Percentiles rank a stretch among this genome's conserved stretches.
Evolutionary conservation across 1,140 invertebrate genomes (phyloP).

Genomic region (Ctenoplectra terminalis): DNA sequence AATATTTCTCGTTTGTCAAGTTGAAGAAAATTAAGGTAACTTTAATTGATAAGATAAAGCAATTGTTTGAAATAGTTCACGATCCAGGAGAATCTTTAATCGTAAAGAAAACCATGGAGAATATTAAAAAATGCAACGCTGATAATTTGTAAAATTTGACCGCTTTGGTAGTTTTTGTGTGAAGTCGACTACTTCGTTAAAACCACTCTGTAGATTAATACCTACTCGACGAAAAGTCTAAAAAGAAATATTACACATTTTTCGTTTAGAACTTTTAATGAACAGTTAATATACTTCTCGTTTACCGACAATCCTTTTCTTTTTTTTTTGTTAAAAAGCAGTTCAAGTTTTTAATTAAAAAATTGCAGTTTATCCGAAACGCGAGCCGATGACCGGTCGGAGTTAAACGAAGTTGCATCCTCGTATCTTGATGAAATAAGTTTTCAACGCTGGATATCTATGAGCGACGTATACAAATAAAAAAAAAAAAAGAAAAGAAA

Average conservation of each 20-base stretch:
- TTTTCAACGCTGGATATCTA: background rate
- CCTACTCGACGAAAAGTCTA: background rate
- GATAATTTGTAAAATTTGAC: too few relatives aligned
- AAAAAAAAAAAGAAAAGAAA: background rate
- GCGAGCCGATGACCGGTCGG: background rate
- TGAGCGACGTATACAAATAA: too few relatives aligned
- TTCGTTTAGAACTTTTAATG: background rate
- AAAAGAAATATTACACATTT: background rate
- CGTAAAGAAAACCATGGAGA: too few relatives aligned
- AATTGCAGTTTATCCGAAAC: background rate
- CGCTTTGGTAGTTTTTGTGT: too few relatives aligned
- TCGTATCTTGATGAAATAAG: slow-evolving; percentile 12
- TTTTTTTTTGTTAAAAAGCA: background rate
- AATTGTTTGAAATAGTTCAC: too few relatives aligned
- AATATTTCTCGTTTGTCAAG: background rate
- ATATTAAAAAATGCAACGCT: too few relatives aligned
- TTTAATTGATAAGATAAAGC: too few relatives aligned
- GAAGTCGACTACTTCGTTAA: background rate
- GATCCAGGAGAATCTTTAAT: too few relatives aligned
- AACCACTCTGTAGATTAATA: background rate
- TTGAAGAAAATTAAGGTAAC: background rate
- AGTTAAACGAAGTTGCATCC: slow-evolving; percentile 4
- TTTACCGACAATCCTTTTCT: background rate
- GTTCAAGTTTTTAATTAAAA: slow-evolving; percentile 23
- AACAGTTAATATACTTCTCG: background rate